phyloP scores from a whole-genome alignment of 2,113 vertebrate genomes.

The Amphiprion ocellaris region DNA sequence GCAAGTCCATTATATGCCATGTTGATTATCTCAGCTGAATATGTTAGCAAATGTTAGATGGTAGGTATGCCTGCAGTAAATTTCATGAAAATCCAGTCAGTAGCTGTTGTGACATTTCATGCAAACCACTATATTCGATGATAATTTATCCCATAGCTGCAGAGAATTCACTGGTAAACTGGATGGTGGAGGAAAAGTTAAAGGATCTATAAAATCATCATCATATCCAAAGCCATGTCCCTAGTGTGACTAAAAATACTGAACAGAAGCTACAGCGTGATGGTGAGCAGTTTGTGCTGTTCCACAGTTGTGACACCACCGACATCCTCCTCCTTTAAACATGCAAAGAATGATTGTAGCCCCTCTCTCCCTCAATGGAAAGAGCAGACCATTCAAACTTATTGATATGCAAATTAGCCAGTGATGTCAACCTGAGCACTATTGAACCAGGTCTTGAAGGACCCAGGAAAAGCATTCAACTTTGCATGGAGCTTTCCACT shows the following conservation, averaged over 20 bases:
- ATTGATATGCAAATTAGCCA: constrained; percentile 64
- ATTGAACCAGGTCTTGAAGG: constrained; percentile 5
- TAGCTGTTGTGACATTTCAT: too few relatives aligned
- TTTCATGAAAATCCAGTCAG: too few relatives aligned
- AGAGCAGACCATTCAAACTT: constrained; percentile 19
- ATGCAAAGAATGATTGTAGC: background rate
- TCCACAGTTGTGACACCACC: background rate
- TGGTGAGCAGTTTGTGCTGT: background rate
- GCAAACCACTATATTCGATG: too few relatives aligned
- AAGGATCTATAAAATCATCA: too few relatives aligned
- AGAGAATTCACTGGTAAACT: too few relatives aligned
- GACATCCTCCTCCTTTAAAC: background rate
- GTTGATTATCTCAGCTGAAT: too few relatives aligned
- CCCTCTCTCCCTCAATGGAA: background rate
- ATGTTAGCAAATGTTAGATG: too few relatives aligned
- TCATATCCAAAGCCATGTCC: too few relatives aligned
- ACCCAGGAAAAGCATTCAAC: constrained; percentile 41
- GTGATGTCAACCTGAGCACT: constrained; percentile 32
- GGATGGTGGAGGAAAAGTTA: too few relatives aligned
- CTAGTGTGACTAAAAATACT: background rate
- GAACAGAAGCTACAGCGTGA: background rate
- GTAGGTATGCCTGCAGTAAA: too few relatives aligned
- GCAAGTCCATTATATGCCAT: too few relatives aligned
- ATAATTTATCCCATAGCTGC: too few relatives aligned
- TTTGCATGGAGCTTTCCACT: background rate